Conservation (phyloP, 92 coral and sea anemone species). For the Pocillopora grandis region DNA sequence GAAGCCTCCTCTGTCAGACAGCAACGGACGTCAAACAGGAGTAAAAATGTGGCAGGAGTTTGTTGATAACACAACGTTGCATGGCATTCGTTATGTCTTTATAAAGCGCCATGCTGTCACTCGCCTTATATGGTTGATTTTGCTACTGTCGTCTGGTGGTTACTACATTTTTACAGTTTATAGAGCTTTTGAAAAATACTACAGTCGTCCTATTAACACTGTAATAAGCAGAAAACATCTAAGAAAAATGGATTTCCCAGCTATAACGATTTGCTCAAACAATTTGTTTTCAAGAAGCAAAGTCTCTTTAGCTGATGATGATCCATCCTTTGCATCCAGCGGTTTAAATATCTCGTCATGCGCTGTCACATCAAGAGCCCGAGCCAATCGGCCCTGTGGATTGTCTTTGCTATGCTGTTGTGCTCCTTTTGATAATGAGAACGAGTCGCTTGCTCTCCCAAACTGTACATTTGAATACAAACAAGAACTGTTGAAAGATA, state of each 20-base stretch:
- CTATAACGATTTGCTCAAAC: slow-evolving; percentile 56
- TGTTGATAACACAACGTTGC: slow-evolving; percentile 45
- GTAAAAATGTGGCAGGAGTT: slow-evolving; percentile 36
- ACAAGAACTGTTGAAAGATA: neutral
- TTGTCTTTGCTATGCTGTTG: slow-evolving; percentile 48
- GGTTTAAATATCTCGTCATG: slow-evolving; percentile 47
- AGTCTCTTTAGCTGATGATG: slow-evolving; percentile 24
- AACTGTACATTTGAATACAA: slow-evolving; percentile 38
- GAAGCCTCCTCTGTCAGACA: neutral
- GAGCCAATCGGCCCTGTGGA: slow-evolving; percentile 46
- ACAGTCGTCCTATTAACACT: slow-evolving; percentile 36
- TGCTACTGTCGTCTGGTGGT: slow-evolving; percentile 30
- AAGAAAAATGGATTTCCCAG: slow-evolving; percentile 44
- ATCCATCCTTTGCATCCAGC: slow-evolving; percentile 37
- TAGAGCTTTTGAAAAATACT: slow-evolving; percentile 39
- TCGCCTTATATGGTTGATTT: slow-evolving; percentile 46
- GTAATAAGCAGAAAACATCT: slow-evolving; percentile 16
- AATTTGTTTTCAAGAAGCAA: slow-evolving; percentile 33
- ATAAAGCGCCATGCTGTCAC: slow-evolving; percentile 25
- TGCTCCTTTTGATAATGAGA: neutral
- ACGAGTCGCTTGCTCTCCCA: neutral
- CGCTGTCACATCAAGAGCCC: slow-evolving; percentile 37
- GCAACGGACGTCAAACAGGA: neutral
- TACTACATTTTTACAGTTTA: slow-evolving; percentile 39
- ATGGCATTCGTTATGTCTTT: slow-evolving; percentile 54